phyloP scores from a whole-genome alignment of 1,140 invertebrate genomes.

The Pentalonia nigronervosa region DNA sequence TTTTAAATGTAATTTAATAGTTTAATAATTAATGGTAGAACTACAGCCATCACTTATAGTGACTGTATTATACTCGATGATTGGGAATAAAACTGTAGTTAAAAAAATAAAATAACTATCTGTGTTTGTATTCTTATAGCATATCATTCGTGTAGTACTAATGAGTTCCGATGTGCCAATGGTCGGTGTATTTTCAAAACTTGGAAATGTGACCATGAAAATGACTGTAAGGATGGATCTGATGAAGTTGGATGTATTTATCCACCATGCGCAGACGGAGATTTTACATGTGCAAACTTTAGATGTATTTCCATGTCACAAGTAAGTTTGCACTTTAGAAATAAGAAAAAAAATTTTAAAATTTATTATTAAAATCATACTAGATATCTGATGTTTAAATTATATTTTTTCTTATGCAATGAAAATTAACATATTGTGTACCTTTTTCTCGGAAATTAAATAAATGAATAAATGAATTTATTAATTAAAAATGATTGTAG shows the following conservation, averaged over 20 bases:
- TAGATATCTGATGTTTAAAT: neutral
- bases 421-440: too few relatives aligned
- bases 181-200: constrained; percentile 93
- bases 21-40: neutral
- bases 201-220: constrained; percentile 94
- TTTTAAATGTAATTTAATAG: neutral
- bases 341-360: neutral
- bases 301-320: constrained; percentile 87
- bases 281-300: constrained; percentile 92
- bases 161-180: constrained; percentile 93
- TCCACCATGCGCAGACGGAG: constrained; percentile 86
- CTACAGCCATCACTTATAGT: neutral
- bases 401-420: too few relatives aligned
- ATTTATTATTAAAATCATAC: neutral
- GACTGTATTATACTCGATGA: neutral
- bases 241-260: constrained; percentile 93
- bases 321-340: constrained; percentile 62
- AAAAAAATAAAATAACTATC: neutral
- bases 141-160: constrained; percentile 89
- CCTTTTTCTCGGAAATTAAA: too few relatives aligned
- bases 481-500: too few relatives aligned
- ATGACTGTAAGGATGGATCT: constrained; percentile 92
- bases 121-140: constrained; percentile 68
- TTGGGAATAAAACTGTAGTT: neutral
- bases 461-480: too few relatives aligned